Percentiles rank a stretch among this genome's conserved stretches.
Conservation (phyloP, 35 echinoderm and acorn worm genomes). For the Apostichopus californicus region DNA sequence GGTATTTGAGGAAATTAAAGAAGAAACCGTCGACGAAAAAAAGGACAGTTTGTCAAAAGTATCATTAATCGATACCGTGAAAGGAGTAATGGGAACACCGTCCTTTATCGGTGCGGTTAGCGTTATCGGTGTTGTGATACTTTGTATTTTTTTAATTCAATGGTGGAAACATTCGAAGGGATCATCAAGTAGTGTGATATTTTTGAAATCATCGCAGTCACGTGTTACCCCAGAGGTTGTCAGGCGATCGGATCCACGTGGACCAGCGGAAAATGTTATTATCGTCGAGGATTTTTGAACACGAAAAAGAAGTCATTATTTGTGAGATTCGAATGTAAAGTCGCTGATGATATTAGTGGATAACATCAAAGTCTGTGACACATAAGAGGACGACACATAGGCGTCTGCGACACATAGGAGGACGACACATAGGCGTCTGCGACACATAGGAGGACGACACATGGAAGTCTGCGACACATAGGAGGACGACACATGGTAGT, state of each 20-base stretch:
- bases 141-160: not conserved
- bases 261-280: not conserved
- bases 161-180: not conserved
- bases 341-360: too few species aligned
- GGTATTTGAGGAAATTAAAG: not conserved
- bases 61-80: not conserved
- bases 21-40: not conserved
- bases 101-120: not conserved
- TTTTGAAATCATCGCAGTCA: not conserved
- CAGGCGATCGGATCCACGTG: not conserved
- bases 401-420: too few species aligned
- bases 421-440: too few species aligned
- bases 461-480: too few species aligned
- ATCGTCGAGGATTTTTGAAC: not conserved
- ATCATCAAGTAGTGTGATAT: not conserved
- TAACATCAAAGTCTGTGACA: too few species aligned
- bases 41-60: not conserved
- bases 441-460: too few species aligned
- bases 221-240: not conserved
- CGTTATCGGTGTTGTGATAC: not conserved
- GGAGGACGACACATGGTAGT: too few species aligned
- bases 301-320: too few species aligned
- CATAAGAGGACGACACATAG: too few species aligned
- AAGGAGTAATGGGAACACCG: not conserved
- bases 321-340: too few species aligned